Base-by-base conservation (phyloP, 2,797 vertebrate species). In the Rhyacichthys aspro region DNA sequence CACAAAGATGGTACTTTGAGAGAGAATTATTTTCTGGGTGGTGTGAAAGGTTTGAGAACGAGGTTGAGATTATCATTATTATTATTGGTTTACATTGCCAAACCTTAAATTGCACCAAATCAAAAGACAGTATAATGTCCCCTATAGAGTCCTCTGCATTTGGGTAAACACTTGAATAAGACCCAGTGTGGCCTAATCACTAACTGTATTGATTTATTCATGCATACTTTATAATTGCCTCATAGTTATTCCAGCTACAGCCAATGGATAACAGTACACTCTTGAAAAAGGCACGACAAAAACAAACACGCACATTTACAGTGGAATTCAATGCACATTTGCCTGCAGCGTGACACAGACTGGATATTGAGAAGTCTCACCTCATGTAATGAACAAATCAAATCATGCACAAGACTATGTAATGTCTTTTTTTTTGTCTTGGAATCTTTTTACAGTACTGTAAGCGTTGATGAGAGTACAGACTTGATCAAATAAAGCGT, bases 221-320 rank as follows among this genome's bases (percentile, higher is more conserved):
- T 84, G 85, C 88, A 88, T 85, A 88, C 85, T 86, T 81, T 74
- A 82, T 84, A 87, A 88, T 86, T 82, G 59, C 68, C 59, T 62
- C 64, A 86, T 87, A 85, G 87, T 83, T 71, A 79, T 79, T 82
- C 78, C 81, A 70, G 54, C 66, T 72, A 41, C 61, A 37, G 68
- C 72, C 48, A 68, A 53, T n/a, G 56, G 28, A 46, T 41, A 37
- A n/a, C n/a, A 19, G 18, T n/a, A 53, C 45, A n/a, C 41, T 46
- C 59, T 16, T 43, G n/a, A 56, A 38, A 43, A 48, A 45, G 69
- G 49, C 55, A 33, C 17, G n/a, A 58, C 47, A 57, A 19, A 38
- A 55, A 36, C 39, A 43, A 37, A 57, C 19, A 49, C 23, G 52
- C 61, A 74, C 34, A 48, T 75, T 69, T 81, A 76, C 68, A 78